Evolutionary conservation across 23 tunicate species (phyloP), one percentile per base, ranked within the genome.

Genomic region (Diplosoma virens): DNA sequence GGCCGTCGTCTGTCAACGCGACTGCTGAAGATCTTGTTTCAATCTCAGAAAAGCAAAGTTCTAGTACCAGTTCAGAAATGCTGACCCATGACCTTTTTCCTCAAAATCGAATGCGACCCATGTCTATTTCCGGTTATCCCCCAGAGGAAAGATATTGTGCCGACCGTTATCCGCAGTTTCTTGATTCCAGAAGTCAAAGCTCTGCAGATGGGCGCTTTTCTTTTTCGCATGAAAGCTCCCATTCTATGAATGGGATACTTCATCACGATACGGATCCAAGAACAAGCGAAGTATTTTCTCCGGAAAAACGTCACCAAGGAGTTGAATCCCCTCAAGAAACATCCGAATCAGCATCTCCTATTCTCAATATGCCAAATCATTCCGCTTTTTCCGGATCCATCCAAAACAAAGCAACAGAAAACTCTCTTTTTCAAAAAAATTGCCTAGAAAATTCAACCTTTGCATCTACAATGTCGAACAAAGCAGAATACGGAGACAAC

Each of bases 301-400:
- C 16, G 22, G 83, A 66, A 32, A 65, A 48, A 18, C 74, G 83
- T 5, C 25, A 65, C 21, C 66, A 79, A 22, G 65, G 74, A 30
- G 83, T 59, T 9, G 84, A 68, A 50, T 67, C 84, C 22, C 32
- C 59, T 3, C 25, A 60, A 1, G 84, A 68, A 67, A 68, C 55
- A 37, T 59, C 71, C 27, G 25, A 77, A 33, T 32, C 84, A 14
- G 55, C 84, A 22, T 45, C 75, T 11, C 63, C 83, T n/a, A n/a
- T n/a, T n/a, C n/a, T n/a, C n/a, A n/a, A n/a, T n/a, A n/a, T n/a
- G n/a, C n/a, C n/a, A n/a, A n/a, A n/a, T n/a, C n/a, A n/a, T n/a
- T n/a, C n/a, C n/a, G n/a, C n/a, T n/a, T n/a, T n/a, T n/a, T n/a
- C n/a, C n/a, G n/a, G n/a, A n/a, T n/a, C n/a, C n/a, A n/a, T n/a